These are phyloP conservation scores for Oceanites oceanicus DNA, from an alignment of 2,113 vertebrate genomes.

Conservation along the genomic window DNA sequence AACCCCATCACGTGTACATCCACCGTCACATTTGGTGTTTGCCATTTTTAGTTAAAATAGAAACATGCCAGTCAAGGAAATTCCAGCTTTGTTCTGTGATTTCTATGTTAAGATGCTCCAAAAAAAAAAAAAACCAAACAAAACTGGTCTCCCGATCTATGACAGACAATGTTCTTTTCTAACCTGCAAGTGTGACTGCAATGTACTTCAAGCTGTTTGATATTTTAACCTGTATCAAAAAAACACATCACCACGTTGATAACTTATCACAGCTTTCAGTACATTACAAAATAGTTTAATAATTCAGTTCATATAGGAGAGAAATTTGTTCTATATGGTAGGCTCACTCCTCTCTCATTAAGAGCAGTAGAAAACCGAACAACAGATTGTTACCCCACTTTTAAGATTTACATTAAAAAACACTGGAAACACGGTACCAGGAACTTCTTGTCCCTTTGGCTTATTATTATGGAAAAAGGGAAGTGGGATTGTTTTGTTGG, in stretches of 20 bases:
- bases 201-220: not conserved
- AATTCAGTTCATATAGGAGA: not conserved
- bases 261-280: constrained; percentile 19
- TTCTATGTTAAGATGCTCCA: not conserved
- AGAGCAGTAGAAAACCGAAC: not conserved
- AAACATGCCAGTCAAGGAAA: not conserved
- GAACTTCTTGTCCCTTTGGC: not conserved
- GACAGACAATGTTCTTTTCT: not conserved
- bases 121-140: not conserved
- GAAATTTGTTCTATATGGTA: not conserved
- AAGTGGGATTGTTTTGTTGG: not conserved
- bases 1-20: not conserved
- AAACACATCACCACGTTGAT: not conserved
- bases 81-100: not conserved
- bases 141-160: not conserved
- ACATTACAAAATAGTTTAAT: not conserved
- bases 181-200: not conserved
- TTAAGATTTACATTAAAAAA: not conserved
- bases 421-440: not conserved
- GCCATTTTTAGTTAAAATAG: not conserved
- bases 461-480: not conserved
- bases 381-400: not conserved
- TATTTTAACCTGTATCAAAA: constrained; percentile 10
- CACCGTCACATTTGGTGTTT: not conserved
- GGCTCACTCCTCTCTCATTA: not conserved